Evolutionary conservation across 2,113 vertebrate genomes (phyloP).

Genomic region (Cebidichthys violaceus): DNA sequence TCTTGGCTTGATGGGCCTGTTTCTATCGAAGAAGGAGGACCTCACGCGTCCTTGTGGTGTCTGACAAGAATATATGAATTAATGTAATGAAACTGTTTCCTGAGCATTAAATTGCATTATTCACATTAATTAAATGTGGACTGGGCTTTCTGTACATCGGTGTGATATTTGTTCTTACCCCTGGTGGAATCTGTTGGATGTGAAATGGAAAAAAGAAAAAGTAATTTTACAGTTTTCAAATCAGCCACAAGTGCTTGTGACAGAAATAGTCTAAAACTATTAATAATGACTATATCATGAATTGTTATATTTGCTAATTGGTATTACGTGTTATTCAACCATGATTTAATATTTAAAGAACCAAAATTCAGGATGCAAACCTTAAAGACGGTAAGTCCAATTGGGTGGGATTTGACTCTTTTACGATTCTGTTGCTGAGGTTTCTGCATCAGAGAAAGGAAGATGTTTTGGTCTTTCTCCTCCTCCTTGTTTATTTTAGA

Average conservation of each 20-base stretch:
- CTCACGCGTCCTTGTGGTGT: background rate
- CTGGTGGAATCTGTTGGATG: constrained; percentile 54
- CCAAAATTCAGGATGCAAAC: constrained; percentile 10
- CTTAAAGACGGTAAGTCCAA: constrained; percentile 30
- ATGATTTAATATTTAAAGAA: background rate
- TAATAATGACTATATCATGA: background rate
- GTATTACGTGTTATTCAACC: background rate
- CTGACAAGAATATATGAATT: constrained; percentile 15
- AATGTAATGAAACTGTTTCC: background rate
- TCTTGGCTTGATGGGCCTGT: fast-evolving
- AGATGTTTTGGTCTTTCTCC: constrained; percentile 46
- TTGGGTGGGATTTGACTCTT: background rate
- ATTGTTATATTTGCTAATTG: background rate
- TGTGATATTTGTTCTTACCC: constrained; percentile 48
- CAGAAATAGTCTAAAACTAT: background rate
- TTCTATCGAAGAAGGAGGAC: constrained; percentile 6
- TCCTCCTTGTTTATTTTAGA: background rate
- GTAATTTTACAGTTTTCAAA: background rate
- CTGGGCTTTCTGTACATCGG: background rate
- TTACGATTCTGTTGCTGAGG: background rate
- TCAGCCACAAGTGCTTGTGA: background rate
- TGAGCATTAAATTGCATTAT: background rate
- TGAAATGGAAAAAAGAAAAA: constrained; percentile 1
- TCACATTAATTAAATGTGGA: background rate
- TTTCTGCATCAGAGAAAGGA: constrained; percentile 67